A percentile compares a stretch with the other conserved stretches of the same genome.
Evolutionary conservation across 2,888 invertebrate species (phyloP).

Genomic region (Encarsia formosa): DNA sequence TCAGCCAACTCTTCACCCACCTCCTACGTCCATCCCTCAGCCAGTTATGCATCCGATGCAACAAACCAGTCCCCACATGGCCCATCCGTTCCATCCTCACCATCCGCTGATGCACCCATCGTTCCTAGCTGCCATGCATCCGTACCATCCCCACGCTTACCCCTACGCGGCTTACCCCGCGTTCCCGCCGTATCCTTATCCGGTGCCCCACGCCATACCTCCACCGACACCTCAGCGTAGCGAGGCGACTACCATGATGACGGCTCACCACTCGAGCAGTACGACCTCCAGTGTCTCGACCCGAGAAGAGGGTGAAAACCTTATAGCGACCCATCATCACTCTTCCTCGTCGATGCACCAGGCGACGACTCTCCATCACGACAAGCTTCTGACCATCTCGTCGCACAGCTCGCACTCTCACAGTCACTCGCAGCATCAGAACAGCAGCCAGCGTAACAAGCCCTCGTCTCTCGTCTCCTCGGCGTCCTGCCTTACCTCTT

Average conservation of each 20-base stretch:
- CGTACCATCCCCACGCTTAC: conserved; percentile 61
- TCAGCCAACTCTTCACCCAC: conserved; percentile 54
- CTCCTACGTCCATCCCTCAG: conserved; percentile 64
- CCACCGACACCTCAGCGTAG: conserved; percentile 55
- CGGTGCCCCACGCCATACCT: conserved; percentile 69
- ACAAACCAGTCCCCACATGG: conserved; percentile 64
- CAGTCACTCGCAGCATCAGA: conserved; percentile 30
- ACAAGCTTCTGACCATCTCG: conserved; percentile 62
- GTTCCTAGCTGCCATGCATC: conserved; percentile 66
- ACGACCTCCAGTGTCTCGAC: conserved; percentile 64
- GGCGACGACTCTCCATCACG: conserved; percentile 58
- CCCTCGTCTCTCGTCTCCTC: conserved; percentile 29
- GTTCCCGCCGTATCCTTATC: conserved; percentile 64
- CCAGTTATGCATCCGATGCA: conserved; percentile 73
- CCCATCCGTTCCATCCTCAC: conserved; percentile 71
- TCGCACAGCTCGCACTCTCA: conserved; percentile 48
- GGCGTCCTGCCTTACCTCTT: conserved; percentile 29
- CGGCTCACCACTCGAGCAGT: conserved; percentile 66
- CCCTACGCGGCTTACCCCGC: conserved; percentile 48
- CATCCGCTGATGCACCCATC: conserved; percentile 68
- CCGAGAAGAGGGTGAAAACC: conserved; percentile 56
- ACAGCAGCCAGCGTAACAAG: conserved; percentile 31
- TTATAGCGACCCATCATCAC: conserved; percentile 61
- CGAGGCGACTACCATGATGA: conserved; percentile 64
- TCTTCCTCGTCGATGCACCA: conserved; percentile 57